phyloP scores from a whole-genome alignment of 2,113 vertebrate genomes.

The Anarrhichthys ocellatus region DNA sequence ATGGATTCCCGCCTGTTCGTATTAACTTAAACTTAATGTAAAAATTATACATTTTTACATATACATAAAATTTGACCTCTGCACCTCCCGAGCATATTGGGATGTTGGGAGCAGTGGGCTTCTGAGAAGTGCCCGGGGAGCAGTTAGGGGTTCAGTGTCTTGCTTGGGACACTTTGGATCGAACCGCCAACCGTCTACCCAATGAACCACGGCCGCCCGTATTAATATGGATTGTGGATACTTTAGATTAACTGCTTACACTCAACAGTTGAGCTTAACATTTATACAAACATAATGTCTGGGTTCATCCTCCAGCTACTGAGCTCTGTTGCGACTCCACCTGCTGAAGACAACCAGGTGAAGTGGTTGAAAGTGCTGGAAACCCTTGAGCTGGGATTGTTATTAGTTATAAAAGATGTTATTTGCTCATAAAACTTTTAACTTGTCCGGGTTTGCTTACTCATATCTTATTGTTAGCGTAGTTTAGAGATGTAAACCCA shows the following conservation, averaged over 20 bases:
- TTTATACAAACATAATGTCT: neutral
- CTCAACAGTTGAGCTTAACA: neutral
- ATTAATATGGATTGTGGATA: neutral
- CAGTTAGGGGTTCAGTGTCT: no score
- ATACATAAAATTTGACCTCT: no score
- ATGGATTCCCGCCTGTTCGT: neutral
- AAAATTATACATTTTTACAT: no score
- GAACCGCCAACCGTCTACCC: no score
- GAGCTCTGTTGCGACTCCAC: neutral
- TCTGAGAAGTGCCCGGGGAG: no score
- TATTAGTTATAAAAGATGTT: neutral
- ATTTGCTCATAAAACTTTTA: neutral
- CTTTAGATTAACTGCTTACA: neutral
- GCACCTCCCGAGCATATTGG: no score
- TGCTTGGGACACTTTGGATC: no score
- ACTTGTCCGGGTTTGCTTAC: neutral
- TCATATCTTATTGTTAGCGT: neutral
- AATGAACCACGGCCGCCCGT: no score
- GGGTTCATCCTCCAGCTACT: neutral
- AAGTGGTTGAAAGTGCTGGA: neutral
- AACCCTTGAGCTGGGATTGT: neutral
- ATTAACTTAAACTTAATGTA: neutral
- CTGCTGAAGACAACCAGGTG: neutral
- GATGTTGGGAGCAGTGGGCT: no score
- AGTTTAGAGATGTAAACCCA: neutral